These are phyloP conservation scores for Sinelater perroti DNA, from an alignment of 2,888 invertebrate species.

Conservation along the genomic window DNA sequence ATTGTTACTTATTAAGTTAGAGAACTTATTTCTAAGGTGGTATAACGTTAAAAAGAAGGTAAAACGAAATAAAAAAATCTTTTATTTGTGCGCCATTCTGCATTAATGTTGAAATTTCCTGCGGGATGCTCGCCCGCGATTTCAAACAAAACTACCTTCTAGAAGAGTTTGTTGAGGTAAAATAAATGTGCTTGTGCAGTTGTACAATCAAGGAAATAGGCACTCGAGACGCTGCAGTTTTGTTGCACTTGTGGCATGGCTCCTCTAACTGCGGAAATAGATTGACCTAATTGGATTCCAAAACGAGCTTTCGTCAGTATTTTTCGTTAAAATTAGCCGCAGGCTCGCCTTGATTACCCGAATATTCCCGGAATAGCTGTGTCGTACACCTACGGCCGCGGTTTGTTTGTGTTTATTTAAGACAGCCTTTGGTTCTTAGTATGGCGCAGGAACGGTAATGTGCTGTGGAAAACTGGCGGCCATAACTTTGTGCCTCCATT, in stretches of 20 bases:
- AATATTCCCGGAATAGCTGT: constrained; percentile 13
- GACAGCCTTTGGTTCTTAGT: too few relatives aligned
- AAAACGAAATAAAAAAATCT: background rate
- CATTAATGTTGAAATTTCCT: background rate
- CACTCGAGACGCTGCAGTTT: constrained; percentile 35
- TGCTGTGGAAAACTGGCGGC: too few relatives aligned
- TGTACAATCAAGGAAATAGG: constrained; percentile 42
- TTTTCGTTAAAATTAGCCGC: constrained; percentile 31
- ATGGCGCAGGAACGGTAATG: too few relatives aligned
- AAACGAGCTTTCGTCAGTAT: constrained; percentile 34
- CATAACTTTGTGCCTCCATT: too few relatives aligned
- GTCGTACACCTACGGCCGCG: constrained; percentile 4
- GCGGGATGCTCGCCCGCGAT: background rate
- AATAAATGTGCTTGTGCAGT: constrained; percentile 35
- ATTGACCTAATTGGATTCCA: constrained; percentile 37
- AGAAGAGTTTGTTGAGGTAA: constrained; percentile 18
- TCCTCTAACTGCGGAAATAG: constrained; percentile 35
- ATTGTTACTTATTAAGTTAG: too few relatives aligned
- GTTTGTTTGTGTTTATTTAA: background rate
- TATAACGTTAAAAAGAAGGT: too few relatives aligned
- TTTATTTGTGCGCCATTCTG: background rate
- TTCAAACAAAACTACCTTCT: constrained; percentile 16
- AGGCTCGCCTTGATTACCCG: constrained; percentile 23
- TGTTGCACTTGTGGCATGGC: constrained; percentile 28
- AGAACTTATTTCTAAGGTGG: too few relatives aligned